These are phyloP conservation scores for Melopsittacus undulatus DNA, from an alignment of 2,797 vertebrate species.

Conservation along the genomic window DNA sequence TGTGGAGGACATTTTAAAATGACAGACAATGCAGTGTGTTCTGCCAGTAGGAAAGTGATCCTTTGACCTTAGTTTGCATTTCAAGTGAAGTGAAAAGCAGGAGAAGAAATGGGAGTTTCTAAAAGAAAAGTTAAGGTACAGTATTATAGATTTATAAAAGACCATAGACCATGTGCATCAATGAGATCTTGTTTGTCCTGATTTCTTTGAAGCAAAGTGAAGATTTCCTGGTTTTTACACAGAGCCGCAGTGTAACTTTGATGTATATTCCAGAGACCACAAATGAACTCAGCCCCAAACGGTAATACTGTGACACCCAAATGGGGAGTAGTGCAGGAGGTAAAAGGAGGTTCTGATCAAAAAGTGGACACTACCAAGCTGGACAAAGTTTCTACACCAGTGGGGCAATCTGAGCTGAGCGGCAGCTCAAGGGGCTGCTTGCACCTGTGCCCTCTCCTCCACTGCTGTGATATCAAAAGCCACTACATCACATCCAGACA, in stretches of 20 bases:
- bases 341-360: conserved; percentile 9
- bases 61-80: conserved; percentile 68
- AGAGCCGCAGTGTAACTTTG: conserved; percentile 8
- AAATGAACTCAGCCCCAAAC: conserved; percentile 16
- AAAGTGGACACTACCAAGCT: background rate
- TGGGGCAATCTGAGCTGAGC: rapidly evolving
- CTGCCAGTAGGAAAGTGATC: conserved; percentile 59
- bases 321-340: background rate
- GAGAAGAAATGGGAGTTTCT: conserved; percentile 61
- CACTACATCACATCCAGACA: rapidly evolving
- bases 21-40: conserved; percentile 41
- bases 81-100: conserved; percentile 61
- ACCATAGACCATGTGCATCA: background rate
- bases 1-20: conserved; percentile 45
- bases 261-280: background rate
- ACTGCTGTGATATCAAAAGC: background rate
- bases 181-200: conserved; percentile 26
- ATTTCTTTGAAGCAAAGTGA: conserved; percentile 15
- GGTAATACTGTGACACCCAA: background rate
- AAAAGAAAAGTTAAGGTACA: conserved; percentile 54
- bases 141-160: conserved; percentile 48
- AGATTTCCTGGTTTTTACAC: background rate
- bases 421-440: background rate
- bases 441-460: background rate
- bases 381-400: background rate